Evolutionary conservation across 2,113 vertebrate species (phyloP).

Genomic region (Oreocharis arfaki): DNA sequence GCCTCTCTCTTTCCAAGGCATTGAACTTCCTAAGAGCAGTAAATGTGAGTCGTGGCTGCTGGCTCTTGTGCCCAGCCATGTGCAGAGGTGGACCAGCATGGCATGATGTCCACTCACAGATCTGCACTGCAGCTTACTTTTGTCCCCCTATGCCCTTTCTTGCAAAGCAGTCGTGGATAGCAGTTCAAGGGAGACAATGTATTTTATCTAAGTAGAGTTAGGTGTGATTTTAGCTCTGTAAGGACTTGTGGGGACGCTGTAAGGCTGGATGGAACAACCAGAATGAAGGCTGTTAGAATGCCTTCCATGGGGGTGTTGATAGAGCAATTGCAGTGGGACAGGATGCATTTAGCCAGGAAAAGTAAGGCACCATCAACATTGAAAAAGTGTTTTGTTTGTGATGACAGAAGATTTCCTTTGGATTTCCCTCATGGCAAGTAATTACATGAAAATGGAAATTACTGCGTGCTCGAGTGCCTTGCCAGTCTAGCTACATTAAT

Average conservation of each 20-base stretch:
- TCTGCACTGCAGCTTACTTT: not conserved
- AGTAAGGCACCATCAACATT: not conserved
- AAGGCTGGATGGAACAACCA: not conserved
- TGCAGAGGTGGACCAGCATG: not conserved
- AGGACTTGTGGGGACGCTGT: not conserved
- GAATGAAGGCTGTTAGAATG: not conserved
- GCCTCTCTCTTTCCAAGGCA: not conserved
- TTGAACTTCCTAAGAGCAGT: not conserved
- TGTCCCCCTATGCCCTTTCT: accelerated
- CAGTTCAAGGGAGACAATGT: not conserved
- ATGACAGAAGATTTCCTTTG: not conserved
- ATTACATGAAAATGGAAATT: not conserved
- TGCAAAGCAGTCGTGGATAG: not conserved
- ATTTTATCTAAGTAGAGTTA: not conserved
- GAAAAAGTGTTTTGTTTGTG: not conserved
- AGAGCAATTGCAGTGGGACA: not conserved
- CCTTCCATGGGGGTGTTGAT: not conserved
- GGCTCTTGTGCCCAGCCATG: not conserved
- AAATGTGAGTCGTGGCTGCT: not conserved
- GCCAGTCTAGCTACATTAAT: not conserved
- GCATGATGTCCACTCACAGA: not conserved
- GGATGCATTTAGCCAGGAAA: not conserved
- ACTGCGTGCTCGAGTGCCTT: not conserved
- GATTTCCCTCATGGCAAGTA: not conserved
- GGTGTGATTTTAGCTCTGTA: not conserved